Base-by-base conservation (phyloP, 1,140 invertebrate genomes). In the Rhagoletis zephyria region DNA sequence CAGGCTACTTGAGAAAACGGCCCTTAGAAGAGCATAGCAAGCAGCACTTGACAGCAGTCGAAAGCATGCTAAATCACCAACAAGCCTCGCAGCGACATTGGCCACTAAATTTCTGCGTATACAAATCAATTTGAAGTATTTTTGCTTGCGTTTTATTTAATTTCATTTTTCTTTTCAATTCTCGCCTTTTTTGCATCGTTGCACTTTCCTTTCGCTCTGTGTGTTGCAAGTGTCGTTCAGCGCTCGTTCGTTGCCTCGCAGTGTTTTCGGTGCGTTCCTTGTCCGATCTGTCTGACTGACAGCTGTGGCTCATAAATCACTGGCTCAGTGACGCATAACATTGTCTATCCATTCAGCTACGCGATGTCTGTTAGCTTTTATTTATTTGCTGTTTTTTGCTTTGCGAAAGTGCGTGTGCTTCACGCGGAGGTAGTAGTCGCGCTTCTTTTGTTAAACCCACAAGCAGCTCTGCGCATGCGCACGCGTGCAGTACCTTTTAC, bases 271-370 rank as follows among this genome's bases (percentile, higher is more conserved):
- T 19, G 19, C 64, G 30, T 67, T 67, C 64, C 64, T 1, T 67
- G 30, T n/a, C 10, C 30, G 14, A 67, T 40, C 6, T 81, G 74
- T 51, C 74, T 81, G 74, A 81, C 7, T n/a, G 74, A 81, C 74
- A 81, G 74, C 48, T 81, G 74, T 81, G 19, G 74, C 74, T 81
- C 74, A 56, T 81, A 81, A 81, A 81, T 81, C 74, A 81, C n/a
- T 3, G 7, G 12, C 74, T 42, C 45, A 81, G n/a, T 81, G 74
- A 81, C 74, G 74, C 74, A 48, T 81, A 56, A 81, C 48, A 81
- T 59, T 81, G 74, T 81, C 48, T 81, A 48, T 19, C n/a, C 74
- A 48, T 19, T 6, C 74, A 30, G 48, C 74, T 48, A 81, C 74
- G 74, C 74, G 74, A 59, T 81, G 16, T 19, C 19, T 48, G 48